Conservation (phyloP, 2,797 vertebrate species). For the Coccyzus lansbergi region DNA sequence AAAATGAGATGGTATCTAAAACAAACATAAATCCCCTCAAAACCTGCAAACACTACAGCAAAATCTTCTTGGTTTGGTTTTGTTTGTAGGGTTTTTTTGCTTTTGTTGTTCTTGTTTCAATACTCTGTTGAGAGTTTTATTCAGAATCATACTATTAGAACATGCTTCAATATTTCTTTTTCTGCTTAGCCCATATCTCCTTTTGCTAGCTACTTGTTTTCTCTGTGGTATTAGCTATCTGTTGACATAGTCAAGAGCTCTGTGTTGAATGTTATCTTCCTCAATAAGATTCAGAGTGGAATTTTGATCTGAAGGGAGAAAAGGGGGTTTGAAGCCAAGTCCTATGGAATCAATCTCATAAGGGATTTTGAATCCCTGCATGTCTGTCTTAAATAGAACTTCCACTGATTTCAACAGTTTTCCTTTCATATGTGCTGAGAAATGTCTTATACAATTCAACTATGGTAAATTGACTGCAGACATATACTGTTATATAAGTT, state of each 20-base stretch:
- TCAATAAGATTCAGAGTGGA: neutral
- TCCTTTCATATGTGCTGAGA: neutral
- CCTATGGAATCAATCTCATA: neutral
- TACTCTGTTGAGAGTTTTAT: neutral
- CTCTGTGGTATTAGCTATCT: neutral
- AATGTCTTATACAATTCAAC: neutral
- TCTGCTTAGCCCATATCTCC: neutral
- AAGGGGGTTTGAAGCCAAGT: neutral
- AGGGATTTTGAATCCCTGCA: neutral
- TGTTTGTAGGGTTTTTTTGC: neutral
- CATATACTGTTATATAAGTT: neutral
- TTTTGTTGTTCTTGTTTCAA: neutral
- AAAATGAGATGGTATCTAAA: neutral
- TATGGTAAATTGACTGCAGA: neutral
- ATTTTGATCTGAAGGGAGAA: neutral
- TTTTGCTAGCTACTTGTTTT: constrained; percentile 5
- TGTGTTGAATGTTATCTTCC: neutral
- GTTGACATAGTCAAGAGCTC: neutral
- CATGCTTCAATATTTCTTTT: neutral
- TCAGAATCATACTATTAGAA: neutral
- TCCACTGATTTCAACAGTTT: neutral
- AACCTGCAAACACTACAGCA: too few species aligned
- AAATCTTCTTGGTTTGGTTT: neutral
- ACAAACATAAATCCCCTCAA: too few species aligned
- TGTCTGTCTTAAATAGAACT: neutral